Evolutionary conservation across 2,888 invertebrate species (phyloP), one percentile per base, ranked within the genome.

Genomic region (Mythimna pallens): DNA sequence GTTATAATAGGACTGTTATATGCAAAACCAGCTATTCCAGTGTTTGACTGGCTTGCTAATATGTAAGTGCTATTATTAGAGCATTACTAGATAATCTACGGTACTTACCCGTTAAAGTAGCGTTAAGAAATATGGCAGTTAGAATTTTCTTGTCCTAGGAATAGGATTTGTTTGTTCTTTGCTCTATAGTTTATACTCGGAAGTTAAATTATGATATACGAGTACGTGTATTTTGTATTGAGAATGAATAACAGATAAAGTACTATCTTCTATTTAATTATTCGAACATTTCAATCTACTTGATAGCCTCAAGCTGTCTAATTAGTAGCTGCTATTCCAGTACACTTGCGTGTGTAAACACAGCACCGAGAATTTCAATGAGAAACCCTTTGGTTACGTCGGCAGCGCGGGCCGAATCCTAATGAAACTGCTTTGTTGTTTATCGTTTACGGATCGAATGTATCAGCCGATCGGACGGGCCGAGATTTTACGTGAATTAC

Each of bases 341-440:
- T 63, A 34, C 43, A 81, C 58, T 75, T n/a, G 57, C 63, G 9
- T 62, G 73, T 73, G 61, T 74, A 72, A 86, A 77, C 73, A 66
- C 66, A 75, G 78, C 83, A 74, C 36, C 17, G 63, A 63, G 80
- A 84, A 85, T 86, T 77, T 85, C 83, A 80, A 87, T 82, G 76
- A 75, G 75, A 73, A 80, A 79, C 83, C 77, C 85, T 84, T 82
- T 78, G 68, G 75, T 64, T 66, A 69, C 55, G 55, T 36, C 64
- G 73, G 63, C 73, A 67, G 83, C 73, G 78, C 82, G 78, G 77
- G 65, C 62, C 71, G 88, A 86, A 91, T 91, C 88, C 83, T 89
- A 91, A 91, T 90, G 89, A 91, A 88, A 84, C 87, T 63, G 83
- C 84, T 85, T 87, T 87, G 87, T 90, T 89, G 87, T 89, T 88